These are phyloP conservation scores for Pelobates fuscus DNA, from an alignment of 2,113 vertebrate species.

Conservation along the genomic window DNA sequence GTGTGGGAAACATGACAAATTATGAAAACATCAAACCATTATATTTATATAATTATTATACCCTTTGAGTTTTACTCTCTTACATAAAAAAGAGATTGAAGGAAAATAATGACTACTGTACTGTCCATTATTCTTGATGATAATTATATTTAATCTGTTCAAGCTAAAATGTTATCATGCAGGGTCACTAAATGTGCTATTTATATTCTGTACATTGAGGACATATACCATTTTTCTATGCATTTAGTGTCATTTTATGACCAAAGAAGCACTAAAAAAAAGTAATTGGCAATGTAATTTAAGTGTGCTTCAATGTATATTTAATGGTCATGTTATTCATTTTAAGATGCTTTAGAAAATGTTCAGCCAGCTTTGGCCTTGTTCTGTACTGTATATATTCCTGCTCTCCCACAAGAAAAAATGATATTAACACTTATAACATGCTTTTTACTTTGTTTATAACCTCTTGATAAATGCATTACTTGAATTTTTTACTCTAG, in stretches of 20 bases:
- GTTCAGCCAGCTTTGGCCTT: neutral
- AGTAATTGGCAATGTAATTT: constrained; percentile 14
- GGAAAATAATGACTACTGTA: constrained; percentile 22
- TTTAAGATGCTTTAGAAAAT: neutral
- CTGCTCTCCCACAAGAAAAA: neutral
- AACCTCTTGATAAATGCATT: neutral
- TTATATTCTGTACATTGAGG: constrained; percentile 13
- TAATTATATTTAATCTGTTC: constrained; percentile 35
- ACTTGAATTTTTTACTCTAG: neutral
- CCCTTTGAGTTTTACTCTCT: constrained; percentile 24
- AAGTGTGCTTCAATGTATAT: neutral
- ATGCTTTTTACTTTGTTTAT: neutral
- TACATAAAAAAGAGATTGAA: neutral
- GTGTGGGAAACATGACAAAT: constrained; percentile 32
- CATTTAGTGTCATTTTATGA: constrained; percentile 6
- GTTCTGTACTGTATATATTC: neutral
- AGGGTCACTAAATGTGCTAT: constrained; percentile 29
- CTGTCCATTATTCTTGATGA: constrained; percentile 21
- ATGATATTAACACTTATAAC: neutral
- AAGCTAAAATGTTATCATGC: neutral
- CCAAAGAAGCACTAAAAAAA: neutral
- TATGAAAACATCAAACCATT: constrained; percentile 23
- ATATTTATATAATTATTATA: constrained; percentile 22
- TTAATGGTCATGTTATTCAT: neutral
- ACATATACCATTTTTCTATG: constrained; percentile 8